phyloP scores from a whole-genome alignment of 2,797 vertebrate genomes.

The Lagorchestes hirsutus region DNA sequence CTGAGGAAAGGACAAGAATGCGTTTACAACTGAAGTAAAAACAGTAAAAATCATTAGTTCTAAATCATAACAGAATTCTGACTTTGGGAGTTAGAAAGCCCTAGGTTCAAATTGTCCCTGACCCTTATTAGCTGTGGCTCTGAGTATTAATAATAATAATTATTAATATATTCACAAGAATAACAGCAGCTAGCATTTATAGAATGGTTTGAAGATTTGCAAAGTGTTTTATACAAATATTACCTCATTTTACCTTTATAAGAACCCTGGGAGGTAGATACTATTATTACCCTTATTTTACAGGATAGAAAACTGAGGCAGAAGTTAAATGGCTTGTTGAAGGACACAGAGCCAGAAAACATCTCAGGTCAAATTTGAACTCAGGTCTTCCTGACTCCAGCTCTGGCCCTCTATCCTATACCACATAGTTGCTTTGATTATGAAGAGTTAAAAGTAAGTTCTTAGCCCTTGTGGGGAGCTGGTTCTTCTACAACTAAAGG shows the following conservation, averaged over 20 bases:
- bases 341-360: not conserved
- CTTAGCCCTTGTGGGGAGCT: not conserved
- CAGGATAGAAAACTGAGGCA: not conserved
- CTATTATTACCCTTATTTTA: not conserved
- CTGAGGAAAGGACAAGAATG: slow-evolving; percentile 82
- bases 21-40: not conserved
- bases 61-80: not conserved
- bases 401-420: not conserved
- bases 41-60: not conserved
- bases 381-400: not conserved
- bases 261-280: not conserved
- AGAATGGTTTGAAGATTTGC: not conserved
- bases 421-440: not conserved
- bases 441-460: not conserved
- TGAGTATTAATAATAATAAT: not conserved
- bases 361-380: not conserved
- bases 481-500: not conserved
- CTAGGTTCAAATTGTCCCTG: not conserved
- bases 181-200: not conserved
- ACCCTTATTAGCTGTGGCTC: not conserved
- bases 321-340: not conserved
- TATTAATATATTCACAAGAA: not conserved
- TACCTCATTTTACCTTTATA: not conserved
- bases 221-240: not conserved
- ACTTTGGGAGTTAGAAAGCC: not conserved